phyloP scores from a whole-genome alignment of 92 coral and sea anemone genomes.

The Epizoanthus illoricatus region DNA sequence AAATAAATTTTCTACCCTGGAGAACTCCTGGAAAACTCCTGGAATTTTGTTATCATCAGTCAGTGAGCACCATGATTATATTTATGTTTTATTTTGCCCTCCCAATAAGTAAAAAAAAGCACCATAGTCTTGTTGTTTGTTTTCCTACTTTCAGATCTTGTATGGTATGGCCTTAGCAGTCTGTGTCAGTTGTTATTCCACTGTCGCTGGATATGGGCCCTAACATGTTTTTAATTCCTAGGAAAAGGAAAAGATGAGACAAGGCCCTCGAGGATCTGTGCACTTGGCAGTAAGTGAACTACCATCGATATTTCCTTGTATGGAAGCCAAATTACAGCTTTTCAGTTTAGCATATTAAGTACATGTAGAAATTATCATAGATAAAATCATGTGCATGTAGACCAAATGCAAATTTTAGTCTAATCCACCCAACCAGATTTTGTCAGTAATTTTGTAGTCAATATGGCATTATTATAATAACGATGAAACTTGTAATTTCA shows the following conservation, averaged over 20 bases:
- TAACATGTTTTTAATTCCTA: background rate
- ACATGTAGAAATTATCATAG: background rate
- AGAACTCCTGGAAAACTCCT: no score
- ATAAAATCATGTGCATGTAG: background rate
- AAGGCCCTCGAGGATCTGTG: constrained; percentile 97
- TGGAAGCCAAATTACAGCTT: background rate
- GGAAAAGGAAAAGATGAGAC: constrained; percentile 88
- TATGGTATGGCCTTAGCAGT: no score
- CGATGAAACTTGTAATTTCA: constrained; percentile 16
- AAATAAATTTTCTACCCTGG: no score
- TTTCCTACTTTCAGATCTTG: no score
- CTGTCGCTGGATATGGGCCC: no score
- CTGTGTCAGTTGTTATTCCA: no score
- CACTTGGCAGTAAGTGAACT: constrained; percentile 80
- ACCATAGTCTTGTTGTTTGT: no score
- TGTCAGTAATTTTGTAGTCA: background rate
- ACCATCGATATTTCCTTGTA: no score
- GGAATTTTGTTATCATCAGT: no score
- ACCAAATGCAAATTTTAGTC: background rate
- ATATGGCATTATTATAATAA: background rate
- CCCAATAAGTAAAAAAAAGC: no score
- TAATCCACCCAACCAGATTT: background rate
- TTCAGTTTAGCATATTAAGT: background rate
- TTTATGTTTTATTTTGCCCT: no score
- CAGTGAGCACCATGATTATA: no score